A percentile compares a stretch with the other conserved stretches of the same genome.
phyloP scores from a whole-genome alignment of 2,888 invertebrate species.

The Tortrix viridana region DNA sequence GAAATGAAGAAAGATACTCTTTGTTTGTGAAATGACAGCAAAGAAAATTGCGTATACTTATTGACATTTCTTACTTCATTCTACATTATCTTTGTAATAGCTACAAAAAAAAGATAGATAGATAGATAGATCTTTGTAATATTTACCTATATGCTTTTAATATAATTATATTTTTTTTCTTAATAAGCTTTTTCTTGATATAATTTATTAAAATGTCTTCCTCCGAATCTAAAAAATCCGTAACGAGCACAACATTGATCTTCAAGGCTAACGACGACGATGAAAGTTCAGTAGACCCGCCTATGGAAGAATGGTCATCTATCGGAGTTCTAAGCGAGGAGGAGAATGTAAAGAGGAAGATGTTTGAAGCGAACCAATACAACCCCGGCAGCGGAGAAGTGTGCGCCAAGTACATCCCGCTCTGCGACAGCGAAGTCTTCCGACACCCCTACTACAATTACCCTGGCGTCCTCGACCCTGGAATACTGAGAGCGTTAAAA shows the following conservation, averaged over 20 bases:
- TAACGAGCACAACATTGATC: slow-evolving; percentile 37
- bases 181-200: not conserved
- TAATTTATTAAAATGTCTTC: slow-evolving; percentile 1
- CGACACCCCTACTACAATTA: slow-evolving; percentile 67
- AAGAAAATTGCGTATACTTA: too few relatives aligned
- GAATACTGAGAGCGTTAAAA: slow-evolving; percentile 60
- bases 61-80: too few relatives aligned
- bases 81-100: too few relatives aligned
- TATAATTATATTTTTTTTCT: not conserved
- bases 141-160: too few relatives aligned
- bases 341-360: slow-evolving; percentile 51
- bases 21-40: too few relatives aligned
- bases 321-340: slow-evolving; percentile 48
- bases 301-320: slow-evolving; percentile 69
- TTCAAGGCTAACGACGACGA: slow-evolving; percentile 45
- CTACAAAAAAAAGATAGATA: too few relatives aligned
- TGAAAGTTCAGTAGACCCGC: slow-evolving; percentile 61
- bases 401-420: slow-evolving; percentile 59
- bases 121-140: too few relatives aligned
- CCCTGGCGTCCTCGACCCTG: slow-evolving; percentile 67
- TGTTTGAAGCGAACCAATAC: slow-evolving; percentile 54
- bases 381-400: slow-evolving; percentile 63
- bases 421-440: slow-evolving; percentile 62
- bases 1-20: too few relatives aligned
- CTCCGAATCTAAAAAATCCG: slow-evolving; percentile 25